Conservation (phyloP, 1,140 invertebrate genomes). For the Lordiphosa clarofinis region DNA sequence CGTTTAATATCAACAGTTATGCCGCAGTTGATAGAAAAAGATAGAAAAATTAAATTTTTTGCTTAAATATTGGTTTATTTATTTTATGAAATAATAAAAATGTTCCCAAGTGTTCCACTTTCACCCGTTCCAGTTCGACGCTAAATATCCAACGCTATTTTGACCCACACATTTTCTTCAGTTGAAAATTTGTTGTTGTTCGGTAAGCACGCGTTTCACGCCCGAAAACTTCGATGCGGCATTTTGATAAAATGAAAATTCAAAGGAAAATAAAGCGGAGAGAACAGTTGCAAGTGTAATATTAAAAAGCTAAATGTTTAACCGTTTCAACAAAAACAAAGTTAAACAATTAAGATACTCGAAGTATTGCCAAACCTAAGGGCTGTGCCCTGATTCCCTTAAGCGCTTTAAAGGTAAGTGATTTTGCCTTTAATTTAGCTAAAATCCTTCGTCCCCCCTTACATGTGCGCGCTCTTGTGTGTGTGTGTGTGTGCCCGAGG, state of each 20-base stretch:
- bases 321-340: neutral
- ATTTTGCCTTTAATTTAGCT: conserved; percentile 8
- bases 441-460: conserved; percentile 2
- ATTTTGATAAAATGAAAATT: neutral
- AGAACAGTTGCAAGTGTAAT: neutral
- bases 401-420: neutral
- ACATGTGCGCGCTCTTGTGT: neutral
- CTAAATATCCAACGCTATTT: too few species aligned
- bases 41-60: too few species aligned
- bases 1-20: too few species aligned
- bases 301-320: neutral
- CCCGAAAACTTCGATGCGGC: neutral
- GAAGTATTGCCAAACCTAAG: neutral
- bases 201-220: conserved; percentile 1
- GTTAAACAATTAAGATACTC: neutral
- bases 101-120: too few species aligned
- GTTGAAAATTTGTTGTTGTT: conserved; percentile 1
- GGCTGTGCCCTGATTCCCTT: too few species aligned
- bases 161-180: too few species aligned
- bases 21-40: too few species aligned
- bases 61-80: too few species aligned
- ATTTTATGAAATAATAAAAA: too few species aligned
- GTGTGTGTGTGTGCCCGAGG: conserved; percentile 2
- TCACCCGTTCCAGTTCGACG: too few species aligned
- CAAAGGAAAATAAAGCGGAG: neutral